These are phyloP conservation scores for Athalia circularis DNA, from an alignment of 2,888 invertebrate genomes.

Conservation along the genomic window DNA sequence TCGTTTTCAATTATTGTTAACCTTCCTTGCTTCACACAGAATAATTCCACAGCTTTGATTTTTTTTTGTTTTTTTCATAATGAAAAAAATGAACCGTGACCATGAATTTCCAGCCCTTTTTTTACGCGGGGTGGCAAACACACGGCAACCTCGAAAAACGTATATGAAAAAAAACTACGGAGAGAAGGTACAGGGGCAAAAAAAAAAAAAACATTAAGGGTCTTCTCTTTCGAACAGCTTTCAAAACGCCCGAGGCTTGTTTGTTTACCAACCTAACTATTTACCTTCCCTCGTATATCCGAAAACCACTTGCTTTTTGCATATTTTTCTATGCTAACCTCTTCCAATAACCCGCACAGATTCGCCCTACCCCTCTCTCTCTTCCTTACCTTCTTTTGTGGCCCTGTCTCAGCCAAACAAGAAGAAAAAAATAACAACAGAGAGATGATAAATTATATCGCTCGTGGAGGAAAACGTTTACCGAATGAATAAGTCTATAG, in stretches of 20 bases:
- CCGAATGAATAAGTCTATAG: neutral
- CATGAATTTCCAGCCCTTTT: neutral
- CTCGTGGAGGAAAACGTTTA: too few relatives aligned
- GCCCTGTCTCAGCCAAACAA: neutral
- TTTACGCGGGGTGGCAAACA: neutral
- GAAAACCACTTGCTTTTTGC: slow-evolving; percentile 30
- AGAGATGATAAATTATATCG: neutral
- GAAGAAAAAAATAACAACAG: neutral
- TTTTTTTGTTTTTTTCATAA: neutral
- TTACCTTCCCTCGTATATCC: neutral
- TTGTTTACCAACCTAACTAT: neutral
- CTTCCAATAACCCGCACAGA: neutral
- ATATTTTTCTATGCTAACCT: slow-evolving; percentile 1
- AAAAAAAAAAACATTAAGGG: neutral
- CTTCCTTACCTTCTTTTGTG: too few relatives aligned
- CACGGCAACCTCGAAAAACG: neutral
- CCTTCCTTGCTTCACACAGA: too few relatives aligned
- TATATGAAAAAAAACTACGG: neutral
- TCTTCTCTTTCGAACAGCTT: slow-evolving; percentile 13
- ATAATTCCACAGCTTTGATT: too few relatives aligned
- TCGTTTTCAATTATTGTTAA: too few relatives aligned
- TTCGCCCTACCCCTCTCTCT: too few relatives aligned
- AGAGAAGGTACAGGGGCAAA: neutral
- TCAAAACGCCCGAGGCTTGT: neutral
- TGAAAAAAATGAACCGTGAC: neutral